A percentile compares a stretch with the other conserved stretches of the same genome.
These are phyloP conservation scores for Hemicentrotus pulcherrimus DNA, from an alignment of 35 echinoderm and acorn worm species.

Conservation along the genomic window DNA sequence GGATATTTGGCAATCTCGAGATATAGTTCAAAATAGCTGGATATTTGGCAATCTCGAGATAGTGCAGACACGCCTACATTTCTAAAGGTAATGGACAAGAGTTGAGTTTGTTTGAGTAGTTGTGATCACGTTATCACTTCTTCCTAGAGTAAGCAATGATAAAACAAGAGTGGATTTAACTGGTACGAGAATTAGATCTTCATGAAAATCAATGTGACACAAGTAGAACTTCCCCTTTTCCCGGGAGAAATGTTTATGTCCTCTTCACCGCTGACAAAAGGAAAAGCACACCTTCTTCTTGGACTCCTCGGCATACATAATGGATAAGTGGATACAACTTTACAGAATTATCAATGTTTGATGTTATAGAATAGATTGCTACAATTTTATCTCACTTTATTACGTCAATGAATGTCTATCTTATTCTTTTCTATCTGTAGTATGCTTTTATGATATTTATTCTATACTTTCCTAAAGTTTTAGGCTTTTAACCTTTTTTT, in stretches of 20 bases:
- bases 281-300: neutral
- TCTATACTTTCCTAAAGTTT: neutral
- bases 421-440: slow-evolving; percentile 7
- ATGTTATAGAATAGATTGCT: slow-evolving; percentile 3
- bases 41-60: too few species aligned
- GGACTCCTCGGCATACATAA: neutral
- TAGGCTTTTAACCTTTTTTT: neutral
- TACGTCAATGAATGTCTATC: neutral
- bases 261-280: neutral
- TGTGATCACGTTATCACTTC: too few species aligned
- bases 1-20: too few species aligned
- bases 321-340: neutral
- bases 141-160: too few species aligned
- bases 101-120: too few species aligned
- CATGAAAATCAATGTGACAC: too few species aligned
- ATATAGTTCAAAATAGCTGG: too few species aligned
- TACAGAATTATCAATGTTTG: neutral
- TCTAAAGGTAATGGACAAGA: too few species aligned
- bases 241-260: neutral
- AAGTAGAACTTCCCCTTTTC: neutral
- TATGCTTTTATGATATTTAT: neutral
- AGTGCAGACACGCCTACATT: too few species aligned
- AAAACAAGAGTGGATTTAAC: too few species aligned
- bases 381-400: neutral
- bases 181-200: too few species aligned